These are phyloP conservation scores for Fringilla coelebs DNA, from an alignment of 2,797 vertebrate species.

Conservation along the genomic window DNA sequence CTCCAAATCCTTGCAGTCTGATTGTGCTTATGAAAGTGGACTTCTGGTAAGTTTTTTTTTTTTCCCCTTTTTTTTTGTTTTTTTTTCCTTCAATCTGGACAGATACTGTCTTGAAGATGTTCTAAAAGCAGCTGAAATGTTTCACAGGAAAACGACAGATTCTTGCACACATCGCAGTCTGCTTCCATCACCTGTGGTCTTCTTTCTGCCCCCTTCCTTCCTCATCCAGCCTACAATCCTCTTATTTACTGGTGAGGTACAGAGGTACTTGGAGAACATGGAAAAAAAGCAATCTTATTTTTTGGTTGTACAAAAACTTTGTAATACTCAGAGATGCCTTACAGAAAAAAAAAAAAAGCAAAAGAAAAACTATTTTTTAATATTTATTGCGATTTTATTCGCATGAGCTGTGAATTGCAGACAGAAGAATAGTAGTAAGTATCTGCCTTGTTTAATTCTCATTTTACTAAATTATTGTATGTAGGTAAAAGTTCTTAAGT, in stretches of 20 bases:
- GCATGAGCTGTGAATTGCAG: slow-evolving; percentile 72
- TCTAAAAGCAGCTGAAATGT: slow-evolving; percentile 42
- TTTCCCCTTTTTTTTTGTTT: background rate
- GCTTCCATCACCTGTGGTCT: slow-evolving; percentile 13
- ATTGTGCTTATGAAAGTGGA: slow-evolving; percentile 34
- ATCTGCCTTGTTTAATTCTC: slow-evolving; percentile 65
- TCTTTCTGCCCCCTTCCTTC: background rate
- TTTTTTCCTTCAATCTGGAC: background rate
- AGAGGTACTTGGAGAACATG: slow-evolving; percentile 55
- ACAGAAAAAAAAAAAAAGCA: slow-evolving; percentile 54
- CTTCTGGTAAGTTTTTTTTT: slow-evolving; percentile 42
- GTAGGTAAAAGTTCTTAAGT: slow-evolving; percentile 61
- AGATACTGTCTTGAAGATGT: slow-evolving; percentile 48
- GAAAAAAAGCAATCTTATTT: slow-evolving; percentile 65
- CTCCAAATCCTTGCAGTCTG: slow-evolving; percentile 17
- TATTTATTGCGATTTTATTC: slow-evolving; percentile 73
- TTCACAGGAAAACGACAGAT: slow-evolving; percentile 42
- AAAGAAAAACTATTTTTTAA: slow-evolving; percentile 63
- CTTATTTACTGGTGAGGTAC: slow-evolving; percentile 40
- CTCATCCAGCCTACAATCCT: slow-evolving; percentile 12
- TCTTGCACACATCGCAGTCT: slow-evolving; percentile 30
- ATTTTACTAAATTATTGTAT: slow-evolving; percentile 68
- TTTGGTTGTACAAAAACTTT: slow-evolving; percentile 69
- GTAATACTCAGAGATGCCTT: slow-evolving; percentile 77
- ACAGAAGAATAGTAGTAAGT: slow-evolving; percentile 56